Percentiles rank a stretch among this genome's conserved stretches.
phyloP scores from a whole-genome alignment of 2,797 vertebrate species.

The Molossus alvarezi region DNA sequence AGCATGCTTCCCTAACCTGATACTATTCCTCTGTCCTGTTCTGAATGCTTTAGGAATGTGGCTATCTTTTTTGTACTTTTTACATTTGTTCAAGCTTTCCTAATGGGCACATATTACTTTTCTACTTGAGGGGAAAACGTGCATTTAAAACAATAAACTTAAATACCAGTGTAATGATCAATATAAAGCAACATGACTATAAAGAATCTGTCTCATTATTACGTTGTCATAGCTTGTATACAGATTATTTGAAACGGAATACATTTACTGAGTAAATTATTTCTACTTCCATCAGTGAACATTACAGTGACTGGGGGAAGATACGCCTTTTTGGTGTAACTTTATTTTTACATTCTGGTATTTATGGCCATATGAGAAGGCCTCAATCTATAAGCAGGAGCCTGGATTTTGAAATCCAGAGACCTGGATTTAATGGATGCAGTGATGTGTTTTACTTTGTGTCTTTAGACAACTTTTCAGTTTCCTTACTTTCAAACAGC shows the following conservation, averaged over 20 bases:
- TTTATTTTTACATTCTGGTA: slow-evolving; percentile 45
- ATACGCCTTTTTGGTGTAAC: not conserved
- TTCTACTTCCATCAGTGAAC: slow-evolving; percentile 31
- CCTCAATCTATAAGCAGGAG: not conserved
- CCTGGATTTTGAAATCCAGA: slow-evolving; percentile 33
- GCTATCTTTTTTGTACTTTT: not conserved
- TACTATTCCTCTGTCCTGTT: no score
- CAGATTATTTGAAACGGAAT: slow-evolving; percentile 50
- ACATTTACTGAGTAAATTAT: slow-evolving; percentile 45
- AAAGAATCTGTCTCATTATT: slow-evolving; percentile 42
- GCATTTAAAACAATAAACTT: slow-evolving; percentile 17
- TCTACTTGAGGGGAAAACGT: not conserved
- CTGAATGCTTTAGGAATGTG: slow-evolving; percentile 18
- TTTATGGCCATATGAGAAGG: slow-evolving; percentile 31
- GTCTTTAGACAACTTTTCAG: not conserved
- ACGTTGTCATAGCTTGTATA: slow-evolving; percentile 12
- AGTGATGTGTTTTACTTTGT: not conserved
- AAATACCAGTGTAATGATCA: slow-evolving; percentile 29
- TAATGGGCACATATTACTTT: slow-evolving; percentile 21
- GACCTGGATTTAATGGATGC: not conserved
- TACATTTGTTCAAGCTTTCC: slow-evolving; percentile 2
- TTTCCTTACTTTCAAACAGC: not conserved
- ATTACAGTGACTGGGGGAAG: not conserved
- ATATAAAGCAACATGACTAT: slow-evolving; percentile 30
- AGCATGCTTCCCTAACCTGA: no score